Percentiles rank a stretch among this genome's conserved stretches.
Conservation (phyloP, 1,140 invertebrate genomes). For the Caenorhabditis inopinata region DNA sequence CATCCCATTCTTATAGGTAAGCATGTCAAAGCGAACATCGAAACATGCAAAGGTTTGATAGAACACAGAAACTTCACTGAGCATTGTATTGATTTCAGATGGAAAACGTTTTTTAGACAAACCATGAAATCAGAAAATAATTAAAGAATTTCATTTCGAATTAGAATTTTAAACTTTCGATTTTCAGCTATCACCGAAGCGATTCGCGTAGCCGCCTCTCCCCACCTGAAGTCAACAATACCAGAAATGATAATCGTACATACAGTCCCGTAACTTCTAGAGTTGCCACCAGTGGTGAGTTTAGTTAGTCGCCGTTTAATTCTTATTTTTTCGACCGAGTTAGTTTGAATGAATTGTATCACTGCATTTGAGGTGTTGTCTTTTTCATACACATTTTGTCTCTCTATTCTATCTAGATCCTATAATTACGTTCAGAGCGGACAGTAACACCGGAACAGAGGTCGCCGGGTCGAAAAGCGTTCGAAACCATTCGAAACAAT, state of each 20-base stretch:
- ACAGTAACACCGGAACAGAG: slow-evolving; percentile 37
- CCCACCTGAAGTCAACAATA: slow-evolving; percentile 26
- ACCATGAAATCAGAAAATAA: too few relatives aligned
- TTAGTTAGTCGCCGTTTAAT: neutral
- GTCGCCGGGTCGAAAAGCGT: slow-evolving; percentile 34
- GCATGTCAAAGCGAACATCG: neutral
- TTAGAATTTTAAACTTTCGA: too few relatives aligned
- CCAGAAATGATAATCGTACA: slow-evolving; percentile 24
- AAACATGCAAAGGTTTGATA: neutral
- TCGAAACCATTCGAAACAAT: slow-evolving; percentile 41
- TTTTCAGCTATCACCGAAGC: slow-evolving; percentile 42
- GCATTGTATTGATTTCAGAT: too few relatives aligned
- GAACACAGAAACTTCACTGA: too few relatives aligned
- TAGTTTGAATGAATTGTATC: too few relatives aligned
- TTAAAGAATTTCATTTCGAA: too few relatives aligned
- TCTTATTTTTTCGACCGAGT: too few relatives aligned
- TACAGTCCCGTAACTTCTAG: neutral
- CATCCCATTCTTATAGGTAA: slow-evolving; percentile 38
- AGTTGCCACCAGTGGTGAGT: slow-evolving; percentile 12
- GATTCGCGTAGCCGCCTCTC: slow-evolving; percentile 33
- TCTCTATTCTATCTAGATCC: neutral
- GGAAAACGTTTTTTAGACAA: too few relatives aligned
- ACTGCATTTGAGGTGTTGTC: neutral
- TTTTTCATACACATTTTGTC: neutral
- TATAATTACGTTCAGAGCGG: slow-evolving; percentile 20